These are phyloP conservation scores for Corella eumyota DNA, from an alignment of 23 tunicate species.

Conservation along the genomic window DNA sequence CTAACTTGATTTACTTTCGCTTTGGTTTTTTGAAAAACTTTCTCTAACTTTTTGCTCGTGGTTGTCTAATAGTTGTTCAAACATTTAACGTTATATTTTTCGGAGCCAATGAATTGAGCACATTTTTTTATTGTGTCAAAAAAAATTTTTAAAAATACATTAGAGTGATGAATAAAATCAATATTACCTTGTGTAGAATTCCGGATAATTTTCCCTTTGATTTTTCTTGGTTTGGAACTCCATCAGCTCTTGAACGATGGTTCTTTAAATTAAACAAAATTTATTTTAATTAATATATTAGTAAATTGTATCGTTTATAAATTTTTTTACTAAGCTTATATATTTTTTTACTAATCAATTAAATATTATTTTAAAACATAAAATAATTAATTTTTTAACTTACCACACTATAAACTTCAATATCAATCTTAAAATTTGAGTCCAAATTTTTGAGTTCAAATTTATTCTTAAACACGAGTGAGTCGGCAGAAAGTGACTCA, in stretches of 20 bases:
- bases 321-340: background rate
- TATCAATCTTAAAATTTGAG: conserved; percentile 56
- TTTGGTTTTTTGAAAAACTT: too few relatives aligned
- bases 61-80: too few relatives aligned
- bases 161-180: too few relatives aligned
- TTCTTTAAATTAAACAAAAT: conserved; percentile 39
- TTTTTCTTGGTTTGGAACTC: conserved; percentile 70
- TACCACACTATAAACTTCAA: conserved; percentile 85
- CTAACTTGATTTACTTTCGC: too few relatives aligned
- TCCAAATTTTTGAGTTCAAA: conserved; percentile 63
- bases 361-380: background rate
- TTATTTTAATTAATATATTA: background rate
- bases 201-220: conserved; percentile 70
- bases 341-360: background rate
- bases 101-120: too few relatives aligned
- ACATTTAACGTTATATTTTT: too few relatives aligned
- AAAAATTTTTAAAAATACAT: too few relatives aligned
- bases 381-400: conserved; percentile 11
- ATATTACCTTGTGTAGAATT: conserved; percentile 60
- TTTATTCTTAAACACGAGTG: conserved; percentile 62
- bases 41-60: too few relatives aligned
- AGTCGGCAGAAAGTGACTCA: conserved; percentile 58
- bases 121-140: background rate
- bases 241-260: conserved; percentile 63
- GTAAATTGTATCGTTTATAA: background rate